Evolutionary conservation across 2,113 vertebrate genomes (phyloP), one percentile per base, ranked within the genome.

Genomic region (Brienomyrus longianalis): DNA sequence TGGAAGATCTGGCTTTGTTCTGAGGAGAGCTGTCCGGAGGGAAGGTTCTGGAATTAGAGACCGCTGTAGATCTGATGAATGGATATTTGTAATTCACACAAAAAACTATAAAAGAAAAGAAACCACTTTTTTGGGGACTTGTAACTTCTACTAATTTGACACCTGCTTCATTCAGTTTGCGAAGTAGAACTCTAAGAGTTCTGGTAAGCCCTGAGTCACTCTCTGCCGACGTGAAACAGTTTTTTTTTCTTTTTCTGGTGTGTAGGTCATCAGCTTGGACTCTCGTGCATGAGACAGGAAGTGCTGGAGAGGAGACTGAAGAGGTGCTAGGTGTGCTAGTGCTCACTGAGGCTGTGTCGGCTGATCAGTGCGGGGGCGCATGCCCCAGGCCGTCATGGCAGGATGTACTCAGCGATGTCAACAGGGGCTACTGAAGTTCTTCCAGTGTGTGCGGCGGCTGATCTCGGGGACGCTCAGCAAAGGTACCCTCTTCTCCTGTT

Each of bases 381-480:
- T 39, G 74, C 88, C 66, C 80, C 80, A 52, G 86, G 91, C 92
- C 89, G 92, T 77, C 90, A 99, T 99, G 98, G 97, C 96, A 52
- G 95, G 97, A 92, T 99, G 98, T 90, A 96, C 96, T 59, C 95
- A 94, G 91, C 96, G 97, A 90, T 99, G 97, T 95, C 97, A 96
- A 89, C 96, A 97, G 35, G 98, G 97, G 51, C 93, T 99, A 43
- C 94, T 97, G 91, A 98, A 98, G 95, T 96, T 98, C 90, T 96
- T 96, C 90, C 98, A 96, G 95, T 97, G 97, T 83, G 56, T 99
- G 92, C 97, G 96, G 89, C 97, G 97, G 93, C 94, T 99, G 88
- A 94, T 99, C 92, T 97, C 97, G 0, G 98, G 98, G 92, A 98
- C 97, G 5, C 98, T 99, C 90, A 95, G 93, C 85, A 98, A 99